A percentile compares a stretch with the other conserved stretches of the same genome.
These are phyloP conservation scores for Palythoa caribaeorum DNA, from an alignment of 92 coral and sea anemone genomes.

Conservation along the genomic window DNA sequence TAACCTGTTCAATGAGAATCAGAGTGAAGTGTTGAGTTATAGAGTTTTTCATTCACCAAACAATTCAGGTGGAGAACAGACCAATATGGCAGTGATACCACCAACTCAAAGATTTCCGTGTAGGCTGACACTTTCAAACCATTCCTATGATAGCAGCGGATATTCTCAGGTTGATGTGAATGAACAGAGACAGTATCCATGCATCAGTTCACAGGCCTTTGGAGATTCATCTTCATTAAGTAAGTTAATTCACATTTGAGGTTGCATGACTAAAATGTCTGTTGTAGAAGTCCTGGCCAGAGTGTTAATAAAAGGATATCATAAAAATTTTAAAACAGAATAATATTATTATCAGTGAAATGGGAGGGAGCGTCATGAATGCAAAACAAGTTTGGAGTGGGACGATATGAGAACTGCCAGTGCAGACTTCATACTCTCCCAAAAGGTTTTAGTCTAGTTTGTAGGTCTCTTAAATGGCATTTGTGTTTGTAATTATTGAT, in stretches of 20 bases:
- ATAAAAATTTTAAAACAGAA: too few species aligned
- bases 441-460: too few species aligned
- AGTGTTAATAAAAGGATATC: too few species aligned
- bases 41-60: constrained; percentile 36
- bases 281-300: too few species aligned
- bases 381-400: too few species aligned
- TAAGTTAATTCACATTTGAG: background rate
- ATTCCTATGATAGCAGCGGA: constrained; percentile 31
- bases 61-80: constrained; percentile 51
- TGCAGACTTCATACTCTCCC: too few species aligned
- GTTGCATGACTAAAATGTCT: too few species aligned
- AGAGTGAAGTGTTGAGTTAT: constrained; percentile 60
- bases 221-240: constrained; percentile 29
- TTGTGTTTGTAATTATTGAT: too few species aligned
- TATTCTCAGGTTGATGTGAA: constrained; percentile 30
- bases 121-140: constrained; percentile 45
- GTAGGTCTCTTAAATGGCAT: too few species aligned
- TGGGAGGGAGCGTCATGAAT: too few species aligned
- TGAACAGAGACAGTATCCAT: constrained; percentile 2
- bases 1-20: constrained; percentile 57
- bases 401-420: too few species aligned
- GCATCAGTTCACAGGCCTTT: constrained; percentile 16
- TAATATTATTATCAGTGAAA: too few species aligned
- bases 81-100: constrained; percentile 1
- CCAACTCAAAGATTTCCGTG: constrained; percentile 24